phyloP scores from a whole-genome alignment of 2,113 vertebrate genomes.

The Rhinichthys klamathensis region DNA sequence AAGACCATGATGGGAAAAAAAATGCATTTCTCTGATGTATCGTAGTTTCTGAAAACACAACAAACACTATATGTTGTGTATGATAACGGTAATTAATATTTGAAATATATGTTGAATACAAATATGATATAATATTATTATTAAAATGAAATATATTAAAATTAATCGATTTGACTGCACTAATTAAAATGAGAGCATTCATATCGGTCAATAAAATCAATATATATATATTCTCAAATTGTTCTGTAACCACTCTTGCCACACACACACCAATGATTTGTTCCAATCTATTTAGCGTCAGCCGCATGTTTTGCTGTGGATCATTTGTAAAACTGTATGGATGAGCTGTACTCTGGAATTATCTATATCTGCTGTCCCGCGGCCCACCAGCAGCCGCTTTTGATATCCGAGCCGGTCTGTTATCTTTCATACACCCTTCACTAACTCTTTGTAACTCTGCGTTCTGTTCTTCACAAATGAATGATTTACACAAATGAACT shows the following conservation, averaged over 20 bases:
- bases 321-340: slow-evolving; percentile 54
- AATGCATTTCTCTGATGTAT: too few relatives aligned
- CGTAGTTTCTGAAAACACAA: too few relatives aligned
- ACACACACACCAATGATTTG: slow-evolving; percentile 17
- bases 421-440: slow-evolving; percentile 32
- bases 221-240: neutral
- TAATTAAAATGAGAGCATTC: too few relatives aligned
- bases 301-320: slow-evolving; percentile 37
- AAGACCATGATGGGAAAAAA: too few relatives aligned
- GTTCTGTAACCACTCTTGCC: neutral
- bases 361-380: slow-evolving; percentile 44
- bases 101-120: neutral
- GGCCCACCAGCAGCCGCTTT: slow-evolving; percentile 9
- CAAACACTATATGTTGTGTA: too few relatives aligned
- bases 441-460: slow-evolving; percentile 34
- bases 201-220: too few relatives aligned
- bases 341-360: slow-evolving; percentile 48
- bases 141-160: too few relatives aligned
- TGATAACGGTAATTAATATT: neutral
- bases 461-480: slow-evolving; percentile 44
- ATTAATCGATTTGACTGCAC: too few relatives aligned
- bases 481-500: slow-evolving; percentile 40
- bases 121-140: neutral
- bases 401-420: slow-evolving; percentile 36
- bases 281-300: slow-evolving; percentile 45